Conservation (phyloP, 2,113 vertebrate genomes). For the Rhizomys pruinosus region DNA sequence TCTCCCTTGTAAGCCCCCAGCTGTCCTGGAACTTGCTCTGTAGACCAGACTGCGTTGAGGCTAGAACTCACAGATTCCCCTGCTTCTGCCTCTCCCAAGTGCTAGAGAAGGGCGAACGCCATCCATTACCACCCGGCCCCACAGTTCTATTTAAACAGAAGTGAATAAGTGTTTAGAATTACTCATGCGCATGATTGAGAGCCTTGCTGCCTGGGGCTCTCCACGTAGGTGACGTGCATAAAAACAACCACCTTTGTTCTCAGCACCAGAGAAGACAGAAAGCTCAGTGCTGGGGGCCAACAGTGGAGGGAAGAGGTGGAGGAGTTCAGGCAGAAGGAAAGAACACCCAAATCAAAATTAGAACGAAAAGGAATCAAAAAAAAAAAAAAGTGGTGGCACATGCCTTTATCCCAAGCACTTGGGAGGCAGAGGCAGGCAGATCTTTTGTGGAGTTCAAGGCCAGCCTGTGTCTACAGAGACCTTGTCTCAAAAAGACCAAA, state of each 20-base stretch:
- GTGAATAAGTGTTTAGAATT: background rate
- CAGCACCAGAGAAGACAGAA: background rate
- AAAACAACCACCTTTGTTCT: background rate
- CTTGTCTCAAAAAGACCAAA: background rate
- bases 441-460: background rate
- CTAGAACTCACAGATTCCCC: no score
- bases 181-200: background rate
- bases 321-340: background rate
- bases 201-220: background rate
- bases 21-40: no score
- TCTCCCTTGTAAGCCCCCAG: no score
- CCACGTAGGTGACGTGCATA: background rate
- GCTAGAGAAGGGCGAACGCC: no score
- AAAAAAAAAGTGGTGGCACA: no score
- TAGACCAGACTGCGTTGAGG: no score
- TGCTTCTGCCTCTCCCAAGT: no score
- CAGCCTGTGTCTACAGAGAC: background rate
- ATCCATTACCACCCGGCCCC: no score
- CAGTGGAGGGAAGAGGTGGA: background rate
- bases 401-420: background rate
- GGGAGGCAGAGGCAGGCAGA: background rate
- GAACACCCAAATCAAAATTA: background rate
- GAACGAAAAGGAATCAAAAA: no score
- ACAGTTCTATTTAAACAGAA: no score
- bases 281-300: background rate